phyloP scores from a whole-genome alignment of 2,888 invertebrate species.

The Hypolimnas misippus region DNA sequence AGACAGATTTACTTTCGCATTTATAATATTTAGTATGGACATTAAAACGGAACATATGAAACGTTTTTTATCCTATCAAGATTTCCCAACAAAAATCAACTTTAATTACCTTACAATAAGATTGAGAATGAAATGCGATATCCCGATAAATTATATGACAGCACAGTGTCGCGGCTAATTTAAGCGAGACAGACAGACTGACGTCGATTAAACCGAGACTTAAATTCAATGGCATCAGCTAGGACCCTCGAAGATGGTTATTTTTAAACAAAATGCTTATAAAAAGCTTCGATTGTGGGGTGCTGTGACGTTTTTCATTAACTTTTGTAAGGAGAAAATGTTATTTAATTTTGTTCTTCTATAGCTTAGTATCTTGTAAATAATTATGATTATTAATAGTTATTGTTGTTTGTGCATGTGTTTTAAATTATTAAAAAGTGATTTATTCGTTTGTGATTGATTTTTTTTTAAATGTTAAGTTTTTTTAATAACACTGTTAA shows the following conservation, averaged over 20 bases:
- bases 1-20: no score
- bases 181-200: constrained; percentile 62
- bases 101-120: constrained; percentile 3
- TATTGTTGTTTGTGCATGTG: no score
- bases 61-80: not conserved
- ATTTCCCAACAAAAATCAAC: constrained; percentile 5
- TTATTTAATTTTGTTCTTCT: no score
- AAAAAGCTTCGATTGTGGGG: constrained; percentile 43
- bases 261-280: constrained; percentile 61
- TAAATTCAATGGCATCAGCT: constrained; percentile 56
- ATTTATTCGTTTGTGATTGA: no score
- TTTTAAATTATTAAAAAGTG: no score
- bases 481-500: no score
- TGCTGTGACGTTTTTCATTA: no score
- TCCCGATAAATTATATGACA: constrained; percentile 52
- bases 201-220: constrained; percentile 62
- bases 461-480: no score
- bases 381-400: no score
- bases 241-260: constrained; percentile 54
- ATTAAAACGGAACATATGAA: not conserved
- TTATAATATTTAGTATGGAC: no score
- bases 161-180: constrained; percentile 68
- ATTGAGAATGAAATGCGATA: constrained; percentile 24
- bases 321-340: no score
- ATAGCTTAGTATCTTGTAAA: no score